Base-by-base conservation (phyloP, 2,113 vertebrate species). In the Tympanuchus pallidicinctus region DNA sequence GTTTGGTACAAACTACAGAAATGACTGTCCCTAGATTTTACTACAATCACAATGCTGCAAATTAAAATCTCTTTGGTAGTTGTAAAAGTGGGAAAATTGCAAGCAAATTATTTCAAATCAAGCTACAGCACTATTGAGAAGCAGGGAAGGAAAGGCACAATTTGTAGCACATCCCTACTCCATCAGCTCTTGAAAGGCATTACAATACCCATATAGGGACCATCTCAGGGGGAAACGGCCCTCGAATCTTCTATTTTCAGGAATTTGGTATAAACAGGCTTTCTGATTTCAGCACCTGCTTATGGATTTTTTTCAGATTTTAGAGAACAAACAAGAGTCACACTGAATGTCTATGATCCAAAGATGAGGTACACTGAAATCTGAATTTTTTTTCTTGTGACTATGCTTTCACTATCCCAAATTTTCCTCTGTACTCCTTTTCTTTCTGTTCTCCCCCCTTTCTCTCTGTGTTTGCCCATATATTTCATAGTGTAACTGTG, bases 61-160 rank as follows among this genome's bases (percentile, higher is more conserved):
- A 38, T 16, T 22, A 79, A 87, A 85, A 43, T 47, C 7, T 38
- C 13, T 85, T 80, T 74, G 17, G 17, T 28, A 19, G 27, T 56
- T 92, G 43, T 65, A 77, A 82, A 90, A 93, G 45, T 67, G 72
- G 65, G n/a, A 86, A 96, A 95, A 90, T 32, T 92, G 13, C n/a
- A 63, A 78, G 72, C 4, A 81, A 90, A 36, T 4, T 57, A 13
- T 64, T 91, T 72, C 27, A 88, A 66, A 67, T 67, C 8, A 66
- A 74, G 72, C 7, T n/a, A 59, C 43, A 81, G 4, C 8, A 56
- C 56, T 87, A 56, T 25, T 38, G 34, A 94, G 74, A 64, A 32
- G 50, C 54, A 91, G 25, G 30, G 9, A 59, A 61, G 25, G 24
- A 77, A 73, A 3, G 6, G 5, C 18, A 61, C 0, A 69, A 91